Evolutionary conservation across 2,113 vertebrate species (phyloP), one percentile per base, ranked within the genome.

Genomic region (Poicephalus meyeri): DNA sequence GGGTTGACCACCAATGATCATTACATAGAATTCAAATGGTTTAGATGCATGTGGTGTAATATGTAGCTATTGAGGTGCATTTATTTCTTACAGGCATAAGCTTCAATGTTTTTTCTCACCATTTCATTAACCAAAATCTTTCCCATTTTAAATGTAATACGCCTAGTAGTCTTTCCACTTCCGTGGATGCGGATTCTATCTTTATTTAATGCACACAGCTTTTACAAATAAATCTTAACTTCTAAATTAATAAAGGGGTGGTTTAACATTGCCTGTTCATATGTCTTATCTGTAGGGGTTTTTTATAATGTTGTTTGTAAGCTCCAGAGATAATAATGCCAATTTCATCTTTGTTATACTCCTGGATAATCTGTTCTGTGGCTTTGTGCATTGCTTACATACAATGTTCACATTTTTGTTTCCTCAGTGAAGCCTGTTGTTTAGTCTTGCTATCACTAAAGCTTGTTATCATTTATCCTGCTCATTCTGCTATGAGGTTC

Each of bases 341-440:
- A 97, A 97, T 98, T 98, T 97, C 20, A 69, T 94, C 41, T 95
- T 92, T 97, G 76, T 95, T 98, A 76, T 64, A 81, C 72, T 97
- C 53, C 88, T 91, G 86, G 80, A 95, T 97, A 97, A 98, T 95
- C 93, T 97, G 84, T 94, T 97, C 61, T 91, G 94, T 96, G 97
- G 61, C 46, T 97, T 92, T 97, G 80, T 95, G 91, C 66, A 71
- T 85, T 97, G 84, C 77, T 97, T 69, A 87, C 78, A 94, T 88
- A 52, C 23, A 91, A 52, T 39, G 65, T 97, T 95, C 44, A 88
- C 80, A 89, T 70, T 86, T 31, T 74, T 91, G 44, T 94, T 97
- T 91, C 69, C 66, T 81, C 37, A 82, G 39, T 74, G 66, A 44
- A 96, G 70, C 18, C 55, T 95, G 50, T 93, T 96, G 74, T 93